Conservation (phyloP, 1,140 invertebrate species). For the Drosophila obscura region DNA sequence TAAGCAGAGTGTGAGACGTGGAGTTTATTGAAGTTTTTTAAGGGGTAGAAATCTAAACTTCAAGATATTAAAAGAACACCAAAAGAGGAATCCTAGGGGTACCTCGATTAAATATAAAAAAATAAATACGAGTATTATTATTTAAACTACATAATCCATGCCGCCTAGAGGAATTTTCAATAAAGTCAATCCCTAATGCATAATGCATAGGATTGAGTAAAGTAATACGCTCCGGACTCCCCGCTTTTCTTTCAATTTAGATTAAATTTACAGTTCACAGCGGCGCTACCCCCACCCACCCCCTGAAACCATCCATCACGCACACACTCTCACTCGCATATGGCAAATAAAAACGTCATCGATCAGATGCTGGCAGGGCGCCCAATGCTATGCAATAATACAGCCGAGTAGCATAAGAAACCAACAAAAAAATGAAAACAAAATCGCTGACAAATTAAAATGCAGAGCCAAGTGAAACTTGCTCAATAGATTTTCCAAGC, state of each 20-base stretch:
- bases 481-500: constrained; percentile 63
- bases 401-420: constrained; percentile 5
- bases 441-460: constrained; percentile 81
- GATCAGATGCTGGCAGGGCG: constrained; percentile 67
- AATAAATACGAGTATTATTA: neutral
- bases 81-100: too few relatives aligned
- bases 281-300: constrained; percentile 6
- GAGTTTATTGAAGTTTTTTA: too few relatives aligned
- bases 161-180: too few relatives aligned
- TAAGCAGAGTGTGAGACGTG: too few relatives aligned
- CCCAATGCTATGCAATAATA: constrained; percentile 62
- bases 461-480: constrained; percentile 56
- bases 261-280: constrained; percentile 43
- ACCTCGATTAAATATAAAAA: too few relatives aligned
- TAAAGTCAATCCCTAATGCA: too few relatives aligned
- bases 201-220: too few relatives aligned
- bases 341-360: constrained; percentile 80
- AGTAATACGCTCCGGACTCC: too few relatives aligned
- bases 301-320: constrained; percentile 51
- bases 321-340: constrained; percentile 38
- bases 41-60: too few relatives aligned
- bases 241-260: constrained; percentile 50
- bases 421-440: constrained; percentile 43
- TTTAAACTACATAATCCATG: too few relatives aligned
- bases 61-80: too few relatives aligned